Percentiles rank a stretch among this genome's conserved stretches.
Evolutionary conservation across 1,140 invertebrate species (phyloP).

Genomic region (Scaptomyza graminum): DNA sequence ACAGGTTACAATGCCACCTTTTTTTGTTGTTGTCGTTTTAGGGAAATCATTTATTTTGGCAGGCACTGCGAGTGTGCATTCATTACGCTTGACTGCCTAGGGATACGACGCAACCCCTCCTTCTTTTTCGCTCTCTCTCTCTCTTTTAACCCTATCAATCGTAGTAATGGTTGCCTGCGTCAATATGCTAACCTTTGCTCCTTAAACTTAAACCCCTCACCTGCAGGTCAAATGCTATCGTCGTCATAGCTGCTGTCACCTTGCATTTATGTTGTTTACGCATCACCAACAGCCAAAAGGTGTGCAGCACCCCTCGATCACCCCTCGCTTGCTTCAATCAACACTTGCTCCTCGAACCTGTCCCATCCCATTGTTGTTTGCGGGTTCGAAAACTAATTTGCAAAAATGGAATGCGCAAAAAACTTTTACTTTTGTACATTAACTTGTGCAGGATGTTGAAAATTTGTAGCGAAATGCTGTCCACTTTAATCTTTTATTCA

Average conservation of each 20-base stretch:
- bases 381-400: conserved; percentile 37
- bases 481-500: conserved; percentile 25
- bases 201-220: conserved; percentile 37
- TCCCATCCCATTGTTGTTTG: conserved; percentile 25
- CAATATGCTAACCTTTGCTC: conserved; percentile 5
- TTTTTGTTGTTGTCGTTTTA: not conserved
- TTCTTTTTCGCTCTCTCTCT: too few species aligned
- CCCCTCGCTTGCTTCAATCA: not conserved
- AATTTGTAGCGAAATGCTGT: not conserved
- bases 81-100: conserved; percentile 49
- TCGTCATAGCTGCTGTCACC: conserved; percentile 63
- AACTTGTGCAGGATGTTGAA: conserved; percentile 7
- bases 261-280: conserved; percentile 75
- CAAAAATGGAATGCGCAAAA: not conserved
- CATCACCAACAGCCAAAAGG: conserved; percentile 52
- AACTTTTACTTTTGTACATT: not conserved
- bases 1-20: conserved; percentile 62
- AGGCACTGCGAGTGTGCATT: conserved; percentile 35
- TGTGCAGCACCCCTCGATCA: conserved; percentile 33
- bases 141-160: conserved; percentile 15
- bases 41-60: conserved; percentile 58
- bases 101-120: conserved; percentile 17
- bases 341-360: conserved; percentile 18
- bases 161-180: conserved; percentile 13
- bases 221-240: conserved; percentile 39